Evolutionary conservation across 2,113 vertebrate species (phyloP), one percentile per base, ranked within the genome.

Genomic region (Lanius ludovicianus): DNA sequence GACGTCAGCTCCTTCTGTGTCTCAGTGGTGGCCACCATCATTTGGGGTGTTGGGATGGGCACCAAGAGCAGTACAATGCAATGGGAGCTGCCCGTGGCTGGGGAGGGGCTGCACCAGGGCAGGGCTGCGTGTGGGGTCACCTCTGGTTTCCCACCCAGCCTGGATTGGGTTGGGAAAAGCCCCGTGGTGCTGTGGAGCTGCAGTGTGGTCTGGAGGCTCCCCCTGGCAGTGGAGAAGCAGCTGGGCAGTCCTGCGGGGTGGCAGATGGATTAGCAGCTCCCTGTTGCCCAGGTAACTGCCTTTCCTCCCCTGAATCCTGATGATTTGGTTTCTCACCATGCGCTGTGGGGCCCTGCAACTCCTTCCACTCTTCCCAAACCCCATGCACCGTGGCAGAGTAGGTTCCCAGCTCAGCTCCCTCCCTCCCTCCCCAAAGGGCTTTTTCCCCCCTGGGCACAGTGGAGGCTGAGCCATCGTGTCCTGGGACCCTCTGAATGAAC

Each of bases 11-110:
- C 56, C 52, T 35, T 18, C 46, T 16, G 4, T 14, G 39, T 28
- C 65, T 27, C 1, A 0, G 21, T 30, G 76, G 4, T 12, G 24
- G 28, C 19, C 41, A 3, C 35, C 2, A 0, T 14, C 24, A 7
- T 6, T 77, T 0, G 0, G 35, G 42, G 6, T 16, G 33, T 25
- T 41, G 30, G 49, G n/a, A 4, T 14, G 19, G n/a, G 19, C 37
- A 64, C 68, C 22, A 7, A 7, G 60, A 46, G 91, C 44, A n/a
- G n/a, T n/a, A n/a, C n/a, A n/a, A n/a, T n/a, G 25, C 74, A n/a
- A 71, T 11, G 0, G 64, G 53, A 78, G 53, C 39, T 67, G 11
- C 41, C 9, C 3, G 0, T 9, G 70, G 8, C 37, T 64, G 56
- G 25, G 33, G 46, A 71, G 42, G n/a, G 42, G 31, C 70, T 67